Evolutionary conservation across 2,888 invertebrate species (phyloP).

Genomic region (Caenorhabditis sulstoni): DNA sequence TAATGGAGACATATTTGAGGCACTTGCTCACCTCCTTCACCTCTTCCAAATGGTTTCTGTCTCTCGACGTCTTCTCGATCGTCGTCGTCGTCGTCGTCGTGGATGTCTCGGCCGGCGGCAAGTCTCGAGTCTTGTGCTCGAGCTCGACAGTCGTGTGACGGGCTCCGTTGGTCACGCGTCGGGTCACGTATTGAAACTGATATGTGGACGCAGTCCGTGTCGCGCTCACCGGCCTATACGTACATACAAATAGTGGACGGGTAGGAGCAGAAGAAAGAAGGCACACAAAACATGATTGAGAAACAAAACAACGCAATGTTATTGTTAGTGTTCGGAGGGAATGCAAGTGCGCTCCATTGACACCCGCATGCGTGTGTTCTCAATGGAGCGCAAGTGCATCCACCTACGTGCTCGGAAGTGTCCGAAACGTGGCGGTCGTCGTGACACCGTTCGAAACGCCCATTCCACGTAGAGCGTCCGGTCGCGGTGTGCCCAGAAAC

Average conservation of each 20-base stretch:
- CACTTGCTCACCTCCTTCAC: no score
- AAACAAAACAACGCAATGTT: not conserved
- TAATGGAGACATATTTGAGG: not conserved
- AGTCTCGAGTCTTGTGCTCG: conserved; percentile 20
- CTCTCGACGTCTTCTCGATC: no score
- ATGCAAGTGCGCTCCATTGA: conserved; percentile 20
- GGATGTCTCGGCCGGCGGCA: conserved; percentile 4
- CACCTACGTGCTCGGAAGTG: conserved; percentile 34
- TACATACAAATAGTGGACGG: no score
- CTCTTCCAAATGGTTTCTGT: no score
- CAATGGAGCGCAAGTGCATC: conserved; percentile 8
- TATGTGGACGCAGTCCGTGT: conserved; percentile 50
- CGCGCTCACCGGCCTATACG: conserved; percentile 49
- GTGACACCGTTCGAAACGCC: conserved; percentile 36
- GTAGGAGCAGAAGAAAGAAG: no score
- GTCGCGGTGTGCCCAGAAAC: not conserved
- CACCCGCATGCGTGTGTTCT: not conserved
- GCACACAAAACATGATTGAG: no score
- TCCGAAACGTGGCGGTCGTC: conserved; percentile 26
- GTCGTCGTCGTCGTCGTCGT: no score
- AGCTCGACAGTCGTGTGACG: conserved; percentile 52
- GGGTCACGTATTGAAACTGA: conserved; percentile 61
- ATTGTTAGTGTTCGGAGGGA: not conserved
- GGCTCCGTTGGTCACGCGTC: conserved; percentile 42
- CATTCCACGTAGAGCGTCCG: not conserved